Base-by-base conservation (phyloP, 2,888 invertebrate genomes). In the Unio pictorum region DNA sequence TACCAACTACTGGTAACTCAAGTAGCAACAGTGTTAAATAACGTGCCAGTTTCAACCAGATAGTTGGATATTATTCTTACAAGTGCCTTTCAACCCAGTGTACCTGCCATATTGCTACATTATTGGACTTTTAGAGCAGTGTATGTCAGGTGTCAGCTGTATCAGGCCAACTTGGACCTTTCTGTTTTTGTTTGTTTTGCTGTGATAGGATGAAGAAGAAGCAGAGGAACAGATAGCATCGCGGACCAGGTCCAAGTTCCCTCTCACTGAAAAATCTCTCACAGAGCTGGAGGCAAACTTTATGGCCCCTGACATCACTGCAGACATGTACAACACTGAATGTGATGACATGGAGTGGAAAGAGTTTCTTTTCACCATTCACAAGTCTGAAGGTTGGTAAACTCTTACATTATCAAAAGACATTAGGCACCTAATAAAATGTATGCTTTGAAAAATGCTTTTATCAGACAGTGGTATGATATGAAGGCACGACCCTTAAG, bases 251-350 rank as follows among this genome's bases (percentile, higher is more conserved):
- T 98, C 97, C 0, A 97, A 97, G 86, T 91, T 96, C 0, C 94
- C 94, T 67, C 91, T 98, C 18, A 95, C 94, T 58, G 93, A 95
- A 80, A 96, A 95, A 0, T 94, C 96, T 3, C 93, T 98, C 76
- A 95, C 96, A 89, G 93, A 93, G 69, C 93, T 98, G 61, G 97
- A 97, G 90, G 94, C 95, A 78, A 94, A 94, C 8, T 96, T 97
- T 89, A 92, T 96, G 23, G 96, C 97, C 0, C 97, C 97, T 0
- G 98, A 98, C 89, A 94, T 96, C 63, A 94, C 94, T 0, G 92
- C 92, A 0, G 95, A 95, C 86, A 93, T 95, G 91, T 95, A 95
- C 67, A 94, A 95, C 82, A 92, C 93, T 74, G 92, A 92, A 68
- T 92, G 93, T 75, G 84, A 92, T 93, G n/a, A 93, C 93, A 82